These are phyloP conservation scores for Lepus americanus DNA, from an alignment of 2,113 vertebrate genomes.

Conservation along the genomic window DNA sequence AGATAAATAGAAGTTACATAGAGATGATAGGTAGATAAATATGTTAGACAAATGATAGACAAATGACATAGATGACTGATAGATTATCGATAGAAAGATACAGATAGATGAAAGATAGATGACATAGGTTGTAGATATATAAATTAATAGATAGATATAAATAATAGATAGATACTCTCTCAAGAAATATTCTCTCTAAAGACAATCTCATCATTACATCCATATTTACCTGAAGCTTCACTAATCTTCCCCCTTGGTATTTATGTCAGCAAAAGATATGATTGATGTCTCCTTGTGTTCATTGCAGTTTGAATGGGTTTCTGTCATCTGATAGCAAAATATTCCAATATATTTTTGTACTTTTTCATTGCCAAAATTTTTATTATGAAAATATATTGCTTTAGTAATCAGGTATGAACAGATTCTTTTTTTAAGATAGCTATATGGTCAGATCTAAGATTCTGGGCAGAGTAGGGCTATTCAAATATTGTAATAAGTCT, in stretches of 20 bases:
- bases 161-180: not conserved
- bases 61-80: too few species aligned
- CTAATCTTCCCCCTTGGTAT: not conserved
- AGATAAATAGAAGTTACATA: too few species aligned
- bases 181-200: not conserved
- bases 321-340: not conserved
- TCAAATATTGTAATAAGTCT: not conserved
- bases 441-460: not conserved
- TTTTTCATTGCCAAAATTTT: not conserved
- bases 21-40: too few species aligned
- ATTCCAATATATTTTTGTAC: not conserved
- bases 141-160: too few species aligned
- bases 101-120: not conserved
- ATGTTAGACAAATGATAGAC: too few species aligned
- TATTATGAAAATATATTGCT: not conserved
- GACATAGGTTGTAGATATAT: too few species aligned
- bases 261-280: not conserved
- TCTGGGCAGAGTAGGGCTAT: not conserved
- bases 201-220: not conserved
- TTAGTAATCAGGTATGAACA: not conserved
- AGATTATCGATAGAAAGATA: too few species aligned
- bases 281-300: not conserved
- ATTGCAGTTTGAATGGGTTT: not conserved
- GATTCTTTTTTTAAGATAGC: not conserved
- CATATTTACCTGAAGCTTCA: not conserved